Base-by-base conservation (phyloP, 2,797 vertebrate genomes). In the Glossophaga mutica region DNA sequence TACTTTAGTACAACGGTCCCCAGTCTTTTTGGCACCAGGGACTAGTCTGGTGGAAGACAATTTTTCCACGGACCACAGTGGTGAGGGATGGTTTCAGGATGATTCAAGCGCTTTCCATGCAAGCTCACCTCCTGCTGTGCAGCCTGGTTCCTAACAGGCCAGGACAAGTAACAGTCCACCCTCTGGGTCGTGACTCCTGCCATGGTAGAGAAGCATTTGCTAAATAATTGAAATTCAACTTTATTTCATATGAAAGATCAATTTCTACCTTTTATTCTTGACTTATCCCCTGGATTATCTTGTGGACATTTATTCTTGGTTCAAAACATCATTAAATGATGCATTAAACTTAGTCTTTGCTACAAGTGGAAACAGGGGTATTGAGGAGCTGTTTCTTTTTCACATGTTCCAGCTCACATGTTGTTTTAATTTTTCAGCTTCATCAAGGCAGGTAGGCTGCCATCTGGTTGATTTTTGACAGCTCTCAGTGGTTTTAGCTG, bases 391-490 rank as follows among this genome's bases (percentile, higher is more conserved):
- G 11, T 42, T 55, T 37, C 77, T 95, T 83, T 85, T 39, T 32
- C 0, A 0, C 57, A 18, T n/a, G 4, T 42, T 91, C 32, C 26
- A 12, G 12, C 7, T 87, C 77, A 81, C 70, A 50, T 77, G 57
- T 52, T 95, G 37, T 94, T 95, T 96, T 74, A 83, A 90, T 83
- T 83, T 78, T 78, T 87, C 91, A 48, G 78, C 52, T 87, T 91
- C 74, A 93, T 94, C 89, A 88, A 90, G 84, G 88, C 78, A 97
- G 90, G 92, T 95, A 85, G 34, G 26, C 76, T 94, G 85, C 77
- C 84, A 88, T 92, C 87, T 86, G 85, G 77, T 78, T 96, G 29
- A 87, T 82, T 96, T 62, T 70, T 93, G 70, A 86, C 90, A 94
- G 59, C 34, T 65, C n/a, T 84, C 82, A 9, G 55, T 74, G 90